These are phyloP conservation scores for Xiphophorus birchmanni DNA, from an alignment of 2,797 vertebrate species.

Conservation along the genomic window DNA sequence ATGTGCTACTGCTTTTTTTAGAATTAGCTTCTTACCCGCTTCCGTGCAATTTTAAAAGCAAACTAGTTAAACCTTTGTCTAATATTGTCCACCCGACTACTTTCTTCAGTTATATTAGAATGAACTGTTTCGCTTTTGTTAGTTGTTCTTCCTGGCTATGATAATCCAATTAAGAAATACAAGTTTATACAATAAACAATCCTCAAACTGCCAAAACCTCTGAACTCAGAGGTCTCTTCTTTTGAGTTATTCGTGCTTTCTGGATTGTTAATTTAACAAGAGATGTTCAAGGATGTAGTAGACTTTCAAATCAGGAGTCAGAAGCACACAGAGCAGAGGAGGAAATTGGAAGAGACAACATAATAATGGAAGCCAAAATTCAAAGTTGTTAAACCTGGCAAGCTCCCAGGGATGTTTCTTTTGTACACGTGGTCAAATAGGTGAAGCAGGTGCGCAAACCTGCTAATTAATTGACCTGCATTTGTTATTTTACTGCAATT, in stretches of 20 bases:
- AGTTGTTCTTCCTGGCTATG: not conserved
- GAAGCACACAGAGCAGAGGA: not conserved
- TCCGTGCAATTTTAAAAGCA: not conserved
- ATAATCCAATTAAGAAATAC: not conserved
- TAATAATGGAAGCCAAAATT: not conserved
- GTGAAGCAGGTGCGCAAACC: slow-evolving; percentile 28
- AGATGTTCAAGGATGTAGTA: not conserved
- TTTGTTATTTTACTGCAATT: not conserved
- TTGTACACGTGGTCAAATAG: not conserved
- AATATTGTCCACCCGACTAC: not conserved
- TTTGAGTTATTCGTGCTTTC: not conserved
- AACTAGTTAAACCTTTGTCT: not conserved
- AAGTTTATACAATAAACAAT: not conserved
- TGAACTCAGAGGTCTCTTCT: not conserved
- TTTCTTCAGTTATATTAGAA: not conserved
- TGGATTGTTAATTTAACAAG: not conserved
- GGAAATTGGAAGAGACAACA: not conserved
- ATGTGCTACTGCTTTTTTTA: too few species aligned
- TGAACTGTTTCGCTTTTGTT: not conserved
- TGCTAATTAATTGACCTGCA: slow-evolving; percentile 13
- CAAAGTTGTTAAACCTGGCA: not conserved
- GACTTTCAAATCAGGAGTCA: not conserved
- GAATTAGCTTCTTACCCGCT: not conserved
- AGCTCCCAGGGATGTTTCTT: not conserved
- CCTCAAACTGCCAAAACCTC: not conserved